Base-by-base conservation (phyloP, 2,113 vertebrate genomes). In the Miniopterus natalensis region DNA sequence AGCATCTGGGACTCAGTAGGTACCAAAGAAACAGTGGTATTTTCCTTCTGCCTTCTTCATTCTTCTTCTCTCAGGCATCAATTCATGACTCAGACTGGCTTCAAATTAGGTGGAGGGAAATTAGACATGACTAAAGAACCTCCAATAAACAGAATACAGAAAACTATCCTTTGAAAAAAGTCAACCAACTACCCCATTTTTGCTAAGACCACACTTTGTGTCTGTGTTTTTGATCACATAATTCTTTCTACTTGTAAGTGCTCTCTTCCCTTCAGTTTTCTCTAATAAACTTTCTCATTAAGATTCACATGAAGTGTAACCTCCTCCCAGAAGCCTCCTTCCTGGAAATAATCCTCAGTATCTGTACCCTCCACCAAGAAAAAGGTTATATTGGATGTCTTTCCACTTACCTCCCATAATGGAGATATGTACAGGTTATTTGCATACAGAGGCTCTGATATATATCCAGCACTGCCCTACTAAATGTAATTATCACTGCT, bases 321-420 rank as follows among this genome's bases (percentile, higher is more conserved):
- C 29, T 94, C 40, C 15, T 92, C 25, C 42, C 40, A 17, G 20
- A 87, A 73, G 11, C 59, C 7, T 92, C 49, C 20, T 79, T 83
- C 23, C 9, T 17, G 87, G 8, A 68, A 17, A 36, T 83, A 96
- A 77, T 94, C 47, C 45, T 90, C 31, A 87, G 83, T 2, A 95
- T 23, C 15, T 31, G 31, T 5, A 42, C 11, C 25, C 27, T 31
- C 21, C 5, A 15, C 13, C 14, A 10, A 23, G 51, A 90, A 53
- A 77, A 27, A 29, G 17, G n/a, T 6, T 8, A 55, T 70, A 25
- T 74, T 79, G n/a, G 13, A 23, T 61, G 10, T 51, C 29, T 57
- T 45, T 74, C 40, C 13, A 21, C 6, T 94, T 25, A 90, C 20
- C 1, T 36, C 63, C 25, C 49, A 63, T 61, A 5, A n/a, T 40